Evolutionary conservation across 2,113 vertebrate species (phyloP), one percentile per base, ranked within the genome.

Genomic region (Sprattus sprattus): DNA sequence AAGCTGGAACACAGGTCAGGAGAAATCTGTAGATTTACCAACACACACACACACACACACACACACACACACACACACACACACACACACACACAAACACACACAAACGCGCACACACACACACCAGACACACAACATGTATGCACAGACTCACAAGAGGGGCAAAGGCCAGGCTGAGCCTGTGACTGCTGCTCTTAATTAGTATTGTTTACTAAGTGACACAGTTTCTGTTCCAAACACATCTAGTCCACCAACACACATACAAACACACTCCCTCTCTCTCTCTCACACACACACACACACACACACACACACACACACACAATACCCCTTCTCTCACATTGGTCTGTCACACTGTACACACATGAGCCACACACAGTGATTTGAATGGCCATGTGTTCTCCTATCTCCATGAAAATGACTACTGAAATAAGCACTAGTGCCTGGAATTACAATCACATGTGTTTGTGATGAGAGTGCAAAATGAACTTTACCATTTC

Each of bases 151-250:
- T 32, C n/a, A 71, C 18, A 64, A 88, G 89, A 89, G 64, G 25
- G 64, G 7, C n/a, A 75, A 28, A 28, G 67, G 67, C 7, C 67
- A 75, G 60, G 67, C n/a, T 4, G 67, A 75, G 67, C n/a, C 13
- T 5, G n/a, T 75, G 90, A 91, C 90, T 89, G 93, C 91, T 91
- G 92, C 89, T 92, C 91, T 92, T 93, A 92, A 95, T 95, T 95
- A 95, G 91, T 88, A 91, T 92, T 94, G 94, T 95, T 94, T 95
- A 94, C 92, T 84, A 84, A 90, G 91, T 88, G 90, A 89, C 93
- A 93, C 89, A 84, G 90, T 85, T 57, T 60, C 88, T 22, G 45
- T 8, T 2, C 85, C 86, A 49, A 82, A 86, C 88, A 86, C 52
- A 89, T 0, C 25, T 2, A 7, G 22, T 45, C 45, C 10, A 49